Conservation (phyloP, 2,113 vertebrate genomes). For the Athene cunicularia region DNA sequence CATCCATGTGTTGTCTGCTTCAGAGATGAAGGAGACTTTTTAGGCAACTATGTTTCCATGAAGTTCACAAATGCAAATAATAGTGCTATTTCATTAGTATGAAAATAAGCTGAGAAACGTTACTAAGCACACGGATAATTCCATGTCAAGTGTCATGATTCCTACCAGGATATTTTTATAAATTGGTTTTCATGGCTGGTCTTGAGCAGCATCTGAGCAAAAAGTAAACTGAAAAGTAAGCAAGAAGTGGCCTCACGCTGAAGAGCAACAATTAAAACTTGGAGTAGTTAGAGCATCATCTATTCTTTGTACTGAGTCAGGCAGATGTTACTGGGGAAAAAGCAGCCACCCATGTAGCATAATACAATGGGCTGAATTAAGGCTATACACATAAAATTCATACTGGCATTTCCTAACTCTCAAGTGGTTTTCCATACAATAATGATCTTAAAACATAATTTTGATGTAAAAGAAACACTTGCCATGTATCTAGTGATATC, state of each 20-base stretch:
- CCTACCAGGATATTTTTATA: neutral
- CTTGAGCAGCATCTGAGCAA: neutral
- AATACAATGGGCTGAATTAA: neutral
- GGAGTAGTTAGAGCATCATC: neutral
- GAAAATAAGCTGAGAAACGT: neutral
- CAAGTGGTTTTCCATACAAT: neutral
- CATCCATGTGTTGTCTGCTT: neutral
- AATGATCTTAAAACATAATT: neutral
- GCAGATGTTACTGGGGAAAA: neutral
- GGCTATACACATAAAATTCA: neutral
- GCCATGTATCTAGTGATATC: neutral
- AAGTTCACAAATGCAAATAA: slow-evolving; percentile 2
- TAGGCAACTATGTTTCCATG: neutral
- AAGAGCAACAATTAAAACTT: neutral
- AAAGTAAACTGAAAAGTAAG: slow-evolving; percentile 9
- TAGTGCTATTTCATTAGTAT: slow-evolving; percentile 30
- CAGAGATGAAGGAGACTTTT: neutral
- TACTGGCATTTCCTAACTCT: neutral
- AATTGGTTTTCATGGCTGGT: neutral
- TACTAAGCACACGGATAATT: slow-evolving; percentile 10
- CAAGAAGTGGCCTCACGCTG: neutral
- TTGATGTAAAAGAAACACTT: neutral
- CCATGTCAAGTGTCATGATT: slow-evolving; percentile 30
- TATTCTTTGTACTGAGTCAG: neutral
- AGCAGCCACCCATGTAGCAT: neutral